phyloP scores from a whole-genome alignment of 2,113 vertebrate species.

The Ctenodactylus gundi region DNA sequence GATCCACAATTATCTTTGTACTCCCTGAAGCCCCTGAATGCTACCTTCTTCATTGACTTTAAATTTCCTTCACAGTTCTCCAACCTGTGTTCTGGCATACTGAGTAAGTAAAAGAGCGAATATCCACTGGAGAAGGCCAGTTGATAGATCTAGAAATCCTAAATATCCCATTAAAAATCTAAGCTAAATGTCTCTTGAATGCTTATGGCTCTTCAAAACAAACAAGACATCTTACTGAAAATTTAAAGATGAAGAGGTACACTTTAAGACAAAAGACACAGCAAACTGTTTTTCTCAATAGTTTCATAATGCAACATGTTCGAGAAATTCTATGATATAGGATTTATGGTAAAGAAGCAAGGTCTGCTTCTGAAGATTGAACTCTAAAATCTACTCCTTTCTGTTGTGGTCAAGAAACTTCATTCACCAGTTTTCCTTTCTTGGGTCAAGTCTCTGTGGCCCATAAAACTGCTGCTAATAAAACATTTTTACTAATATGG shows the following conservation, averaged over 20 bases:
- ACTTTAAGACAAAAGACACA: slow-evolving; percentile 17
- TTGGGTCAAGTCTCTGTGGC: not conserved
- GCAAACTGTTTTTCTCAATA: not conserved
- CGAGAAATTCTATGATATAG: not conserved
- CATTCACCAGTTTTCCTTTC: not conserved
- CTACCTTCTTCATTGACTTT: slow-evolving; percentile 82
- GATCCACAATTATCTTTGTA: slow-evolving; percentile 88
- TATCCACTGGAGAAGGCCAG: slow-evolving; percentile 71
- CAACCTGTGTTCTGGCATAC: slow-evolving; percentile 77
- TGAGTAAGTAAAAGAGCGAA: slow-evolving; percentile 69
- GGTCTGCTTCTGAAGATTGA: not conserved
- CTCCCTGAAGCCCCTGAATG: slow-evolving; percentile 82
- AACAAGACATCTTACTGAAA: slow-evolving; percentile 20
- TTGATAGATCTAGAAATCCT: slow-evolving; percentile 67
- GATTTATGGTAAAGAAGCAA: not conserved
- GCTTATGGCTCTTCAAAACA: not conserved
- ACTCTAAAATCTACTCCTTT: not conserved
- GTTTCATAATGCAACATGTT: not conserved
- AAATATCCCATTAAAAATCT: slow-evolving; percentile 60
- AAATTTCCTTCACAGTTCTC: slow-evolving; percentile 81
- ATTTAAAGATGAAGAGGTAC: not conserved
- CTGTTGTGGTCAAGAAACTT: not conserved
- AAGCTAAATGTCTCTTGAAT: not conserved
- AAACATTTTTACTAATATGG: not conserved
- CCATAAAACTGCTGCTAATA: not conserved